Base-by-base conservation (phyloP, 2,888 invertebrate genomes). In the Lissonota sp. region DNA sequence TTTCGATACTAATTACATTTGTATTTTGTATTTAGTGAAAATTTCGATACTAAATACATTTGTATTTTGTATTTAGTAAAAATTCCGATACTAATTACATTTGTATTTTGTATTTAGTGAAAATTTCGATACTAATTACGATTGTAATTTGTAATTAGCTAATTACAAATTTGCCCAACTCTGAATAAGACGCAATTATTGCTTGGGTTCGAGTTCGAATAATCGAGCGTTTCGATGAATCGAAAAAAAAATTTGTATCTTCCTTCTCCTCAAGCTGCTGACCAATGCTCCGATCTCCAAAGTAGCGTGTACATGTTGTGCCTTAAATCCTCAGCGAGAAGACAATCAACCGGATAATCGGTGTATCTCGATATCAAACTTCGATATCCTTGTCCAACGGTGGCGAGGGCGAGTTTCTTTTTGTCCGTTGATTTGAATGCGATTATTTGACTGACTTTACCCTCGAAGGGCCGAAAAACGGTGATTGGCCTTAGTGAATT, bases 391-490 rank as follows among this genome's bases (percentile, higher is more conserved):
- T 95, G 94, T 0, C 98, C 98, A 80, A 98, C 95, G 0, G 97
- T 97, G 0, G 96, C 97, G 83, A 98, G 95, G 90, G 78, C 95
- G 90, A 79, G 92, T 91, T 87, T 93, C 92, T 71, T 93, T 92
- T 84, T 93, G 88, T 90, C 92, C 72, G 84, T 89, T 85, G 90
- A 93, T 90, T 88, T 92, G 84, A 91, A 91, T 37, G 89, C 89
- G 75, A 90, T 88, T 51, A 91, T 92, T 76, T 92, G 91, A 64
- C 94, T 93, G 40, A 97, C 96, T 92, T 97, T 96, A 86, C 96
- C 96, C 92, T 98, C 97, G 89, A 97, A 97, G 0, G 98, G 98
- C 51, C 98, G 94, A 93, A 98, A 98, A n/a, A 98, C 96, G 4
- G 98, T 97, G 77, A 98, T 95, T 0, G 99, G 98, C 2, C 97